A percentile compares a stretch with the other conserved stretches of the same genome.
These are phyloP conservation scores for Montipora capricornis DNA, from an alignment of 64 coral and sea anemone genomes.

Conservation along the genomic window DNA sequence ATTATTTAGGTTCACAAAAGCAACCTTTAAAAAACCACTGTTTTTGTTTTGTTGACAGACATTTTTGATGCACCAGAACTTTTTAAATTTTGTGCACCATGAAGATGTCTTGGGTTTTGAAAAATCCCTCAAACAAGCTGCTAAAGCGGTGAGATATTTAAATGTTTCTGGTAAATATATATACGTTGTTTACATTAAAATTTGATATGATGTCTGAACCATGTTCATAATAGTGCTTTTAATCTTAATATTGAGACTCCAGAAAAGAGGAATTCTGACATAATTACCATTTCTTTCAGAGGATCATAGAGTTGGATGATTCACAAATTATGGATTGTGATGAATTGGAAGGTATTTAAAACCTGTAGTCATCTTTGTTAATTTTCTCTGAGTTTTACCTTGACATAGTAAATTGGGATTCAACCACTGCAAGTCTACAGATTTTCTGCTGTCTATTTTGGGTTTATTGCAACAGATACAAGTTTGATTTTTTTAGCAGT, in stretches of 20 bases:
- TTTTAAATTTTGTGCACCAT: constrained; percentile 72
- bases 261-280: too few species aligned
- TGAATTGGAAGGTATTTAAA: constrained; percentile 14
- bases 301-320: constrained; percentile 30
- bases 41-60: constrained; percentile 57
- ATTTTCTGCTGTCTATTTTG: too few species aligned
- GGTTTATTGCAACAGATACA: too few species aligned
- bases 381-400: too few species aligned
- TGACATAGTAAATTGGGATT: too few species aligned
- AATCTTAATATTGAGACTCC: too few species aligned
- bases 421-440: too few species aligned
- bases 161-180: neutral
- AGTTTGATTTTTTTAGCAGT: too few species aligned
- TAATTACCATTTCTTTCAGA: neutral
- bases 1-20: neutral
- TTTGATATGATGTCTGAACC: too few species aligned
- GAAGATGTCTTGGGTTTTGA: constrained; percentile 78
- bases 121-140: constrained; percentile 57
- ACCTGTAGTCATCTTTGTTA: neutral
- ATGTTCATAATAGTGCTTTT: too few species aligned
- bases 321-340: neutral
- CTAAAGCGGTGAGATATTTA: constrained; percentile 28
- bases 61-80: constrained; percentile 90
- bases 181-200: too few species aligned
- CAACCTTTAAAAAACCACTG: neutral